Evolutionary conservation across 2,113 vertebrate species (phyloP).

Genomic region (Xenus cinereus): DNA sequence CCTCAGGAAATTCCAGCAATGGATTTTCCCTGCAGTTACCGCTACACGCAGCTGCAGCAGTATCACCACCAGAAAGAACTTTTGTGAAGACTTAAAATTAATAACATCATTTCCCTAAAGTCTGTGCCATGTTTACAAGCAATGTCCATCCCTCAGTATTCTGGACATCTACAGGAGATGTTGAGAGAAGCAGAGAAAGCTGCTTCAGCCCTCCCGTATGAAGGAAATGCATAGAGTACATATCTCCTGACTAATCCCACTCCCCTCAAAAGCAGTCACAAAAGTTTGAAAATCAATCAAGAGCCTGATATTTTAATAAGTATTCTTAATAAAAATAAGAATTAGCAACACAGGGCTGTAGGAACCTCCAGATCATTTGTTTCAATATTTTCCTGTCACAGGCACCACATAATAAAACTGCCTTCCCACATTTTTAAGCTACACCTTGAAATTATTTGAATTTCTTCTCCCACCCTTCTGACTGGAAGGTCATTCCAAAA

Average conservation of each 20-base stretch:
- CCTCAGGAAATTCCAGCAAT: neutral
- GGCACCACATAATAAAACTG: neutral
- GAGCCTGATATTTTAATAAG: neutral
- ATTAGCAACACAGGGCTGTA: neutral
- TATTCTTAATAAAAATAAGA: neutral
- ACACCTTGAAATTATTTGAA: neutral
- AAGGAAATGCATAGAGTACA: rapidly evolving
- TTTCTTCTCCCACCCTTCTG: neutral
- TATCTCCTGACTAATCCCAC: neutral
- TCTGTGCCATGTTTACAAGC: neutral
- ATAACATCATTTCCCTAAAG: neutral
- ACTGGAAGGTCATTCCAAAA: neutral
- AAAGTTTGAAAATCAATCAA: neutral
- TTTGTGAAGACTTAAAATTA: neutral
- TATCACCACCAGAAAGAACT: neutral
- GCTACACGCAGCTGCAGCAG: neutral
- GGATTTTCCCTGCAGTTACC: neutral
- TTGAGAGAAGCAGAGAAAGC: neutral
- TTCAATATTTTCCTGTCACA: neutral
- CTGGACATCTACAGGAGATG: neutral
- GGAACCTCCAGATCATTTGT: neutral
- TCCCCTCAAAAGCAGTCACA: neutral
- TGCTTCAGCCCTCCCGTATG: neutral
- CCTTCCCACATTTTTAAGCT: neutral
- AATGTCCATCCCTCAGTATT: neutral